Conservation (phyloP, 2,888 invertebrate species). For the Notocelia uddmanniana region DNA sequence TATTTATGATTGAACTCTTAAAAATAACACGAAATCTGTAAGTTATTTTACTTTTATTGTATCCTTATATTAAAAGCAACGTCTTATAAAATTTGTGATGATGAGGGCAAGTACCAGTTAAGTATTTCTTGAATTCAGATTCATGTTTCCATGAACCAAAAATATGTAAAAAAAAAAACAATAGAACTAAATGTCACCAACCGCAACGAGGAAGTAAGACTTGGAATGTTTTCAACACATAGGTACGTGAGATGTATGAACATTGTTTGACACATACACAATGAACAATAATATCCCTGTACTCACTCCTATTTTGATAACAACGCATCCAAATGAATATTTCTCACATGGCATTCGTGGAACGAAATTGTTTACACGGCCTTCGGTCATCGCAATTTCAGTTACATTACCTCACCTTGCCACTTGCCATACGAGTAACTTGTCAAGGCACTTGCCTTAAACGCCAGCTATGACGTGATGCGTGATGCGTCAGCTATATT, state of each 20-base stretch:
- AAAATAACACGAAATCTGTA: too few relatives aligned
- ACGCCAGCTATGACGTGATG: slow-evolving; percentile 5
- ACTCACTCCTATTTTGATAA: slow-evolving; percentile 9
- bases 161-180: background rate
- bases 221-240: background rate
- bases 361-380: background rate
- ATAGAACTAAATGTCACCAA: background rate
- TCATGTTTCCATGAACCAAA: too few relatives aligned
- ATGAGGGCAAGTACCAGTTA: too few relatives aligned
- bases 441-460: slow-evolving; percentile 28
- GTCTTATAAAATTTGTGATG: too few relatives aligned
- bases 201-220: background rate
- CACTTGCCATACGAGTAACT: slow-evolving; percentile 25
- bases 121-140: too few relatives aligned
- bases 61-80: too few relatives aligned
- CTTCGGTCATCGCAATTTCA: slow-evolving; percentile 5
- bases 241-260: background rate
- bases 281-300: background rate
- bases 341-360: slow-evolving; percentile 5
- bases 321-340: slow-evolving; percentile 11
- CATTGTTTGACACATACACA: slow-evolving; percentile 4
- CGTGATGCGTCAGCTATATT: slow-evolving; percentile 4
- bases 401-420: slow-evolving; percentile 21
- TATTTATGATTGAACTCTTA: too few relatives aligned
- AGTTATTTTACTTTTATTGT: too few relatives aligned